Conservation (phyloP, 2,113 vertebrate genomes). For the Saccopteryx bilineata region DNA sequence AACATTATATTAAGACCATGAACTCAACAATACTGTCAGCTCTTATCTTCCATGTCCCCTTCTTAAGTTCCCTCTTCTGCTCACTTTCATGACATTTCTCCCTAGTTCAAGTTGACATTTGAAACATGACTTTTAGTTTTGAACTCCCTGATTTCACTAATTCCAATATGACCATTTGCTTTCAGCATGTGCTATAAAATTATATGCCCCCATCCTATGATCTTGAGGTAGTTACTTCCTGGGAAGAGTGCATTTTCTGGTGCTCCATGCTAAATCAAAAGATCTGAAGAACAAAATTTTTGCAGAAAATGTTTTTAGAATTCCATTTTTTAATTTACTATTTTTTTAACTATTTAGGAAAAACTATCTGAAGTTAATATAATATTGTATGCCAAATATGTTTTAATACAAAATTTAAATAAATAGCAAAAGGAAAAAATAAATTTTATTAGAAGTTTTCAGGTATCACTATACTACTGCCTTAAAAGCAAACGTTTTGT, state of each 20-base stretch:
- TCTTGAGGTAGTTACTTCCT: background rate
- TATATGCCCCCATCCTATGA: background rate
- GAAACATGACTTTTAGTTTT: background rate
- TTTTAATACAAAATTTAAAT: too few species aligned
- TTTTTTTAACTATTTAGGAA: background rate
- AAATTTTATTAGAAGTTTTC: background rate
- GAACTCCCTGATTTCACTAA: background rate
- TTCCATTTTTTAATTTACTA: too few species aligned
- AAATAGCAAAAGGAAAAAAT: too few species aligned
- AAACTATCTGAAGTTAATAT: background rate
- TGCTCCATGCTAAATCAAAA: background rate
- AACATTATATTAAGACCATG: background rate
- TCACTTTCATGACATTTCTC: background rate
- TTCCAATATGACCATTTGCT: background rate
- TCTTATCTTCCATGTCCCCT: background rate
- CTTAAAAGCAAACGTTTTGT: slow-evolving; percentile 15
- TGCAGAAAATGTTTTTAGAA: too few species aligned
- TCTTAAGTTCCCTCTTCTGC: background rate
- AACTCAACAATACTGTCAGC: background rate
- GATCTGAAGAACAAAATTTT: slow-evolving; percentile 8
- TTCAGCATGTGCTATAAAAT: background rate
- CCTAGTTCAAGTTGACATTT: background rate
- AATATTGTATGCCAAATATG: too few species aligned
- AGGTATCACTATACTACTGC: background rate
- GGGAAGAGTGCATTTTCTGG: background rate